phyloP scores from a whole-genome alignment of 2,888 invertebrate genomes.

The Dynastes grantii region DNA sequence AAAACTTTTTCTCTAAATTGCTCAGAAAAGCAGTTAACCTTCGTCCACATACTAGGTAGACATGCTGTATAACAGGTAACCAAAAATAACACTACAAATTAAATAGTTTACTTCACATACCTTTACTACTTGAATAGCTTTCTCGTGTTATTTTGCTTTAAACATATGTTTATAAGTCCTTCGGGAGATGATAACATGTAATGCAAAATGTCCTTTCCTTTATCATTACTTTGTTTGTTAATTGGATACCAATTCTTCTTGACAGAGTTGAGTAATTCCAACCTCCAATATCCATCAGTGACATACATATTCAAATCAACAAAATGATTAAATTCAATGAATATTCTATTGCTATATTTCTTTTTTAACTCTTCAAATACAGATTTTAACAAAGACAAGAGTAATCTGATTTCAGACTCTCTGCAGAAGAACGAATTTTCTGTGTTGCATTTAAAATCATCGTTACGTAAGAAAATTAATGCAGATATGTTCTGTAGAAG shows the following conservation, averaged over 20 bases:
- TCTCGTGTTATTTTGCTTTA: constrained; percentile 81
- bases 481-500: constrained; percentile 83
- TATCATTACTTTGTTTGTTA: not conserved
- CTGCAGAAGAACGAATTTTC: constrained; percentile 75
- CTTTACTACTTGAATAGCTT: constrained; percentile 86
- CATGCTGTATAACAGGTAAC: too few relatives aligned
- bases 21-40: too few relatives aligned
- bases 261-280: constrained; percentile 75
- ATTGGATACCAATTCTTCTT: constrained; percentile 56
- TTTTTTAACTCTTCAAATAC: constrained; percentile 72
- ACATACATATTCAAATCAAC: constrained; percentile 72
- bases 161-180: constrained; percentile 82
- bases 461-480: constrained; percentile 73
- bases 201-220: constrained; percentile 70
- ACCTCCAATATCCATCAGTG: constrained; percentile 81
- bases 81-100: not conserved
- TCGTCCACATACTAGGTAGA: too few relatives aligned
- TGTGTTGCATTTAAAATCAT: constrained; percentile 61
- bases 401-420: constrained; percentile 74
- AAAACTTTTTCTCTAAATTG: too few relatives aligned
- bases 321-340: constrained; percentile 62
- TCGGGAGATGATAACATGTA: constrained; percentile 85
- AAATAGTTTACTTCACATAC: constrained; percentile 71
- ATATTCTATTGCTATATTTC: constrained; percentile 65
- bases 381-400: constrained; percentile 74